Evolutionary conservation across 2,888 invertebrate species (phyloP).

Genomic region (Chironomus riparius): DNA sequence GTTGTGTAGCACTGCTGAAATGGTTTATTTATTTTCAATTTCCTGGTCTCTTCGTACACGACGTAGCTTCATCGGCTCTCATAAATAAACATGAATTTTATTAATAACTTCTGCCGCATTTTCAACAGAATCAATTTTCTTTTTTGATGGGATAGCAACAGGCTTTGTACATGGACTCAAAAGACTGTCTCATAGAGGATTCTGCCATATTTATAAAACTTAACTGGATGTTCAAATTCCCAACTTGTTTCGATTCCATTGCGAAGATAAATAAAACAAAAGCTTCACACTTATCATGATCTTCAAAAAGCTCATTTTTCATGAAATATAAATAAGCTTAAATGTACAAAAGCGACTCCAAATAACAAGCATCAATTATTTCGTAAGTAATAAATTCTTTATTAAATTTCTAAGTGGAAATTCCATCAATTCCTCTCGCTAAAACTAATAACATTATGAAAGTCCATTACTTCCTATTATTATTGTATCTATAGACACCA

Average conservation of each 20-base stretch:
- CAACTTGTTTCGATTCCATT: neutral
- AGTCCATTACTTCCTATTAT: neutral
- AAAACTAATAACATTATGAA: neutral
- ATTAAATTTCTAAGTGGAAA: neutral
- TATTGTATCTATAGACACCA: neutral
- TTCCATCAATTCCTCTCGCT: neutral
- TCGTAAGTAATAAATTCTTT: neutral
- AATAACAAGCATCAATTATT: neutral
- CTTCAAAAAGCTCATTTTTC: neutral
- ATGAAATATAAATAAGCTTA: neutral
- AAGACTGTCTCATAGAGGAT: too few species aligned
- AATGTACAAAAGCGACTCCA: neutral
- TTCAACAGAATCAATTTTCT: neutral
- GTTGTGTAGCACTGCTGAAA: neutral
- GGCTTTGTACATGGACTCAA: too few species aligned
- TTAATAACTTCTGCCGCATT: too few species aligned
- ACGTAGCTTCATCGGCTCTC: neutral
- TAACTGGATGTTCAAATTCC: too few species aligned
- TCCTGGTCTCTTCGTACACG: neutral
- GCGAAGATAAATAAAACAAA: too few species aligned
- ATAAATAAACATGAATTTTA: neutral
- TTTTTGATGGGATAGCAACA: too few species aligned
- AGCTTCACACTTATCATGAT: neutral
- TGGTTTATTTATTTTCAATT: conserved; percentile 12
- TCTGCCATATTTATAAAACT: too few species aligned